These are phyloP conservation scores for Dolichallabes microphthalmus DNA, from an alignment of 2,113 vertebrate species.

Conservation along the genomic window DNA sequence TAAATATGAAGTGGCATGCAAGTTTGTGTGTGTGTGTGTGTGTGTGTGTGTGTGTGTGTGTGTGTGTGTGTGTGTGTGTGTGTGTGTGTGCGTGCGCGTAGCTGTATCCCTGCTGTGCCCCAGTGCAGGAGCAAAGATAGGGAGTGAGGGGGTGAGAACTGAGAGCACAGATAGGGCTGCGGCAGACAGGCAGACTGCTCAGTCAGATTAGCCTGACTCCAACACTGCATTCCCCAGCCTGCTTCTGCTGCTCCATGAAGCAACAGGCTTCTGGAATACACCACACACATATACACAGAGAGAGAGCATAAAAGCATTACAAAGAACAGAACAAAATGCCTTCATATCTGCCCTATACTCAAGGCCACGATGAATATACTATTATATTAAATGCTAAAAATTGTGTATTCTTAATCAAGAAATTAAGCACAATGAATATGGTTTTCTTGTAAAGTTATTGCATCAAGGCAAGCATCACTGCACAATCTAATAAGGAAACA, in stretches of 20 bases:
- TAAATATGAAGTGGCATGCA: neutral
- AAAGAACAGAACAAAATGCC: neutral
- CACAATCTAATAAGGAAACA: constrained; percentile 41
- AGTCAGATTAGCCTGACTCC: constrained; percentile 85
- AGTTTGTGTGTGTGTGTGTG: constrained; percentile 20
- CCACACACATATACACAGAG: constrained; percentile 17
- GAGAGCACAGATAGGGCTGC: constrained; percentile 83
- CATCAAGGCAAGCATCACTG: constrained; percentile 1
- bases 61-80: constrained; percentile 28
- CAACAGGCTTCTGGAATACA: neutral
- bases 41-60: neutral
- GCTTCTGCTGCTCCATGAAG: constrained; percentile 50
- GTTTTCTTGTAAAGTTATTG: neutral
- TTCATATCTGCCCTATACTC: neutral
- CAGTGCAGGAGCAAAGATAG: constrained; percentile 72
- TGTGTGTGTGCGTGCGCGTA: constrained; percentile 27
- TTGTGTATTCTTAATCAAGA: neutral
- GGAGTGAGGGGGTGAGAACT: constrained; percentile 85
- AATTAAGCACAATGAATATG: neutral
- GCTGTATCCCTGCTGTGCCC: constrained; percentile 51
- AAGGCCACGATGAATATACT: neutral
- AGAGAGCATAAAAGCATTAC: neutral
- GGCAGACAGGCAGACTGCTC: constrained; percentile 81
- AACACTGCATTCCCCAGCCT: constrained; percentile 81
- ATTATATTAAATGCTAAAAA: neutral